phyloP scores from a whole-genome alignment of 1,140 invertebrate genomes.

The Medauroidea extradentata region DNA sequence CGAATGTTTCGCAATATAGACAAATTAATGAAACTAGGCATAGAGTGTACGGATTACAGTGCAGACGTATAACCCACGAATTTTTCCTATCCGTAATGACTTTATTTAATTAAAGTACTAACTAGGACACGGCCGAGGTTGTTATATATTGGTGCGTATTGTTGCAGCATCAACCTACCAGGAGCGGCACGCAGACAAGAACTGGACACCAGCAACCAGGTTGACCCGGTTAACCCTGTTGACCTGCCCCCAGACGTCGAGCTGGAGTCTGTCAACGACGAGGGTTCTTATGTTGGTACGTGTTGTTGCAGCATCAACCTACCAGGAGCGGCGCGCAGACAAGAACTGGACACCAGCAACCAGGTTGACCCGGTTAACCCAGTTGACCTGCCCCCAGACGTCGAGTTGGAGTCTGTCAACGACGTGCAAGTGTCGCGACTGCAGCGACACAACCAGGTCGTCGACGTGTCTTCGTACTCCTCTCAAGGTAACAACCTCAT shows the following conservation, averaged over 20 bases:
- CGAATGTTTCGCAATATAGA: too few species aligned
- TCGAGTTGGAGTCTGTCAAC: conserved; percentile 16
- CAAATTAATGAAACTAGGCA: too few species aligned
- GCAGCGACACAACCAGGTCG: conserved; percentile 5
- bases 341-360: conserved; percentile 4
- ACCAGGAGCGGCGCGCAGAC: not conserved
- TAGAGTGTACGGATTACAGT: too few species aligned
- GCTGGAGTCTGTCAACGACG: conserved; percentile 17
- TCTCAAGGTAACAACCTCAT: too few species aligned
- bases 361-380: not conserved
- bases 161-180: conserved; percentile 11
- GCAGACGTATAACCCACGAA: too few species aligned
- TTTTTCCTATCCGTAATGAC: too few species aligned
- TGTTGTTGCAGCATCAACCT: conserved; percentile 12
- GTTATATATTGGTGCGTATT: too few species aligned
- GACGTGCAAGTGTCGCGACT: conserved; percentile 16
- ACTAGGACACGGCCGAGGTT: too few species aligned
- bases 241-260: conserved; percentile 17
- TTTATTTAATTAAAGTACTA: too few species aligned
- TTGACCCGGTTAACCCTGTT: not conserved
- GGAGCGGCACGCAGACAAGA: not conserved
- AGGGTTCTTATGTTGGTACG: too few species aligned
- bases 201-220: conserved; percentile 2
- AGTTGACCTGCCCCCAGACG: conserved; percentile 8
- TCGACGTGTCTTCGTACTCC: conserved; percentile 2